Evolutionary conservation across 2,888 invertebrate genomes (phyloP).

Genomic region (Ariolimax columbianus): DNA sequence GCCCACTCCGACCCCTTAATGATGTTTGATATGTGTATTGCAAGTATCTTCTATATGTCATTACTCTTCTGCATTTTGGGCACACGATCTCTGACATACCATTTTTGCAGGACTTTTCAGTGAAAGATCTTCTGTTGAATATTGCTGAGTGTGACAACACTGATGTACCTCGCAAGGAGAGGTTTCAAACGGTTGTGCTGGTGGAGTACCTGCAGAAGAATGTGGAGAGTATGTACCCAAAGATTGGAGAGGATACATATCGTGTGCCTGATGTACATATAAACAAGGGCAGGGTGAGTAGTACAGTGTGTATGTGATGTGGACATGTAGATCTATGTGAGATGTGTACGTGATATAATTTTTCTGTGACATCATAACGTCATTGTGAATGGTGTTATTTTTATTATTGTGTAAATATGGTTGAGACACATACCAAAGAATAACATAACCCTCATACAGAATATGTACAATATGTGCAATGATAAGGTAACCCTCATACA

Average conservation of each 20-base stretch:
- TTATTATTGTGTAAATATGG: no score
- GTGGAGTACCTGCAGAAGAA: slow-evolving; percentile 36
- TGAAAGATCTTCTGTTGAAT: slow-evolving; percentile 19
- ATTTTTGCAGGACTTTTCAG: neutral
- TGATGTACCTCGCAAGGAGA: neutral
- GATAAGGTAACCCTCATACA: no score
- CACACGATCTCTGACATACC: neutral
- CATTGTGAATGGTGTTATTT: no score
- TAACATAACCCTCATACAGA: no score
- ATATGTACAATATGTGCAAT: no score
- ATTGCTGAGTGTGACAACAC: slow-evolving; percentile 35
- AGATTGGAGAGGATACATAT: slow-evolving; percentile 49
- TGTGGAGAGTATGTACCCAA: slow-evolving; percentile 49
- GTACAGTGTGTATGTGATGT: neutral
- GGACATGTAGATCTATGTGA: neutral
- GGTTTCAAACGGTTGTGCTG: neutral
- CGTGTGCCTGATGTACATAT: slow-evolving; percentile 48
- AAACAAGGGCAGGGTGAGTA: slow-evolving; percentile 45
- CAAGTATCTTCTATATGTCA: no score
- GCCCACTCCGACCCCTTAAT: no score
- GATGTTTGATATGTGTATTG: no score
- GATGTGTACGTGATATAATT: neutral
- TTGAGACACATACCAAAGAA: no score
- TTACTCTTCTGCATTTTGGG: neutral
- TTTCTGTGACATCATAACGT: neutral